Base-by-base conservation (phyloP, 2,888 invertebrate species). In the Clistopyga incitator region DNA sequence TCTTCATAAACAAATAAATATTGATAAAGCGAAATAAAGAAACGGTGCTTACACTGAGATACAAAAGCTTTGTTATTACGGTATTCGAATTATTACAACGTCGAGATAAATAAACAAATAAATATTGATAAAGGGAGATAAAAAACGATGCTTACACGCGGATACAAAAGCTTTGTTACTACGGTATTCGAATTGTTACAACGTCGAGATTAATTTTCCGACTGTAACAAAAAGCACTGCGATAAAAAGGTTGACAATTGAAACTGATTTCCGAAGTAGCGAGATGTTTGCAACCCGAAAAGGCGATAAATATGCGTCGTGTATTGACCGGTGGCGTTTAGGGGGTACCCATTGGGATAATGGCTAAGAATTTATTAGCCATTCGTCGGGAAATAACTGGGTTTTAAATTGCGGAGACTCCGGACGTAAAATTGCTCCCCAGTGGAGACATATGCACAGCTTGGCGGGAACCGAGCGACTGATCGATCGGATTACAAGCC, bases 401-500 rank as follows among this genome's bases (percentile, higher is more conserved):
- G 15, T 2, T 56, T 25, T 2, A 56, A 56, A 56, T 56, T 56
- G 25, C 25, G 25, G 25, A 13, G 15, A 13, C 4, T 15, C 25
- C 15, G 11, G 15, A 34, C 34, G 34, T 34, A 18, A 18, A 61
- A 61, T 61, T 34, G 34, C 42, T 42, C 13, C 13, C 42, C 65
- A 23, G 64, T 20, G 29, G 6, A 18, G 29, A 59, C 52, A 29
- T 23, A 34, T 29, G n/a, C n/a, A 29, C 2, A 3, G 61, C 18
- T 61, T 61, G 61, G 34, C 61, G 34, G n/a, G 6, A 34, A 18
- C 59, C 29, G 29, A 25, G 29, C 61, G 34, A 61, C 61, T 61
- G 65, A 65, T 65, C 65, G 65, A 65, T 65, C 23, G 65, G 65
- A 38, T 59, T 61, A 61, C 20, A 11, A 70, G 4, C 56, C 13